Evolutionary conservation across 2,797 vertebrate genomes (phyloP), one percentile per base, ranked within the genome.

Genomic region (Carapus acus): DNA sequence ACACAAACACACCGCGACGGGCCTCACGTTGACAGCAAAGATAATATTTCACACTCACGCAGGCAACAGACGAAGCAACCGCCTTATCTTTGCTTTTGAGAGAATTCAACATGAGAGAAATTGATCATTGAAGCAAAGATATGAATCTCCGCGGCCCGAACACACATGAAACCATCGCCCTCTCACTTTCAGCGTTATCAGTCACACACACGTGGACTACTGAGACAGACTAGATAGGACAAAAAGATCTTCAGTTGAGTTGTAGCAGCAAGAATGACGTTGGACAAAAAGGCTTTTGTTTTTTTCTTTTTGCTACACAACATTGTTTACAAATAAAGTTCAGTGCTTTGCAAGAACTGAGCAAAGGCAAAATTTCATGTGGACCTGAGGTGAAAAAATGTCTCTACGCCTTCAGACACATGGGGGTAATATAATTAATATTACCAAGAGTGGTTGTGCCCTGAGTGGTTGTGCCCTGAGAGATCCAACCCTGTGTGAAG

Each of bases 11-110:
- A n/a, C n/a, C n/a, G n/a, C n/a, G n/a, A n/a, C n/a, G n/a, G n/a
- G 11, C 27, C 1, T 16, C 40, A 55, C 45, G 43, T 16, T 44
- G 31, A 55, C 19, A 38, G 36, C 39, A 24, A 29, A 12, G 2
- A 48, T 46, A 16, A 58, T 19, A 49, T 17, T 38, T 52, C 60
- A 66, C 37, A 56, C n/a, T n/a, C 27, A 37, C 34, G 23, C 40
- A 31, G 43, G 23, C 14, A 43, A 16, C n/a, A 23, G 43, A 27
- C 4, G 14, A 8, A 40, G 41, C 39, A 38, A 49, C 16, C 8
- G n/a, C n/a, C 43, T 38, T 38, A 17, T 40, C 14, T 49, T n/a
- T 43, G 22, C 8, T 21, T 11, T 1, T 11, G 36, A 19, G 58
- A 46, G 45, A 45, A 14, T 21, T 21, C 8, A 46, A 17, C 8